phyloP scores from a whole-genome alignment of 2,113 vertebrate species.

The Lophochroa leadbeateri region DNA sequence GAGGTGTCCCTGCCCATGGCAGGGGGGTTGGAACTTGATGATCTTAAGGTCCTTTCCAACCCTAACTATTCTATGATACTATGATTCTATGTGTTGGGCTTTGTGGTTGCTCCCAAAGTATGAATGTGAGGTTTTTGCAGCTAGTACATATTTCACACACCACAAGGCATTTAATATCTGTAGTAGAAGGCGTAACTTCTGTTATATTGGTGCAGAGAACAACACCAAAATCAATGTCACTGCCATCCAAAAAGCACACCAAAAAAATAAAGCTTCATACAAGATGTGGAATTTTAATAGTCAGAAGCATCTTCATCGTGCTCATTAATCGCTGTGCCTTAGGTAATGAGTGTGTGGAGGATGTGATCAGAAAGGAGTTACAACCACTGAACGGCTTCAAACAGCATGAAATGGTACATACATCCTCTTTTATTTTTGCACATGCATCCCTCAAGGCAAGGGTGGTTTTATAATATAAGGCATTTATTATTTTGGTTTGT shows the following conservation, averaged over 20 bases:
- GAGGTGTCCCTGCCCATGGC: too few relatives aligned
- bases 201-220: background rate
- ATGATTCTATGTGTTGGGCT: too few relatives aligned
- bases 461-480: background rate
- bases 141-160: background rate
- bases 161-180: background rate
- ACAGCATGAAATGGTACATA: background rate
- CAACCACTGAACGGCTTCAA: background rate
- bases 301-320: background rate
- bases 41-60: too few relatives aligned
- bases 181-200: background rate
- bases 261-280: background rate
- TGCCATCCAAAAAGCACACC: background rate
- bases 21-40: too few relatives aligned
- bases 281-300: background rate
- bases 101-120: background rate
- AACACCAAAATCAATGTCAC: fast-evolving
- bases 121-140: background rate
- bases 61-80: too few relatives aligned
- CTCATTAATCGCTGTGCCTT: background rate
- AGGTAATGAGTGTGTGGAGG: background rate
- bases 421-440: background rate
- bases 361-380: background rate
- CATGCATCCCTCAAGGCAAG: background rate
- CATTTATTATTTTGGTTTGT: background rate